Evolutionary conservation across 2,888 invertebrate species (phyloP).

Genomic region (Ferrisia virgata): DNA sequence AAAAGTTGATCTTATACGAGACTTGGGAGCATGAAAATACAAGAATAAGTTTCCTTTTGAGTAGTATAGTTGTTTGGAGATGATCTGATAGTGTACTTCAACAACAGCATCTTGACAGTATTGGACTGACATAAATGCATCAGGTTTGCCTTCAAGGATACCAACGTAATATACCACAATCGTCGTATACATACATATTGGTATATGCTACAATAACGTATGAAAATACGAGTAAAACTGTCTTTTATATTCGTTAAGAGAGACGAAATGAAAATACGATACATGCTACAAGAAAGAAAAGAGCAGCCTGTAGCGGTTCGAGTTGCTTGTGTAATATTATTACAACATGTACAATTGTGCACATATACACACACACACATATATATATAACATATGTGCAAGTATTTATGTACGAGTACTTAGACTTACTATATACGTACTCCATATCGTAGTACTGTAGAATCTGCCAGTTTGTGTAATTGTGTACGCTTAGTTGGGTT

Average conservation of each 20-base stretch:
- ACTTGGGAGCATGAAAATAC: no score
- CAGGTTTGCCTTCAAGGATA: background rate
- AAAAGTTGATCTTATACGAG: no score
- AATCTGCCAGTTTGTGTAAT: no score
- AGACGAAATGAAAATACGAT: no score
- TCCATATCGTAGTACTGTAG: background rate
- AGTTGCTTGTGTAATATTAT: background rate
- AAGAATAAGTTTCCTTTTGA: no score
- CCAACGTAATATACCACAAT: background rate
- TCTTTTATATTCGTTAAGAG: background rate
- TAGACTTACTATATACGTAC: background rate
- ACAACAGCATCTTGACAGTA: no score
- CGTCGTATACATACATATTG: background rate
- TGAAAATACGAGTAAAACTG: background rate
- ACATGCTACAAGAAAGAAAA: background rate
- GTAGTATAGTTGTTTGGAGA: no score
- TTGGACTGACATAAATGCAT: background rate
- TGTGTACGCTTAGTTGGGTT: no score
- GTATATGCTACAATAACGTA: background rate
- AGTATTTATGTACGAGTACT: no score
- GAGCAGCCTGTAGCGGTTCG: background rate
- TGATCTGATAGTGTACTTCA: no score
- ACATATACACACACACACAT: background rate
- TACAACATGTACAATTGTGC: background rate
- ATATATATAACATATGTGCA: background rate